Conservation (phyloP, 2,113 vertebrate species). For the Cavia porcellus region DNA sequence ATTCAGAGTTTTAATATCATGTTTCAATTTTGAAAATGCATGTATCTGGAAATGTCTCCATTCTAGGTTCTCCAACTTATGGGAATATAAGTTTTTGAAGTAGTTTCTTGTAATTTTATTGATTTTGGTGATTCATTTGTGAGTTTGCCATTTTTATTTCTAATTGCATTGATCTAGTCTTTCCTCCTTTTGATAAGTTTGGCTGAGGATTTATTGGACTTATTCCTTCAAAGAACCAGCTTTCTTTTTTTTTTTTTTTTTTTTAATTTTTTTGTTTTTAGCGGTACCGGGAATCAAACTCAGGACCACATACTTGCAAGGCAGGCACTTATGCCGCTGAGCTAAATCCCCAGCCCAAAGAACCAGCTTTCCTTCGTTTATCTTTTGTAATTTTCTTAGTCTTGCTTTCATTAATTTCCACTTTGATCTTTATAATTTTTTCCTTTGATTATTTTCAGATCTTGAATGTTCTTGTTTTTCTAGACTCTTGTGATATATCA, state of each 20-base stretch:
- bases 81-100: neutral
- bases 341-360: neutral
- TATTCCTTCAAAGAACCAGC: neutral
- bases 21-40: neutral
- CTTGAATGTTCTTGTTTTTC: neutral
- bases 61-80: neutral
- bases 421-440: neutral
- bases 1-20: neutral
- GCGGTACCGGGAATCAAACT: no score
- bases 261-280: no score
- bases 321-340: no score
- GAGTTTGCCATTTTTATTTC: neutral
- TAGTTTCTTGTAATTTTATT: neutral
- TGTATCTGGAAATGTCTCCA: neutral
- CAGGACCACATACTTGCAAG: no score
- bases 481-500: neutral
- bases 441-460: neutral
- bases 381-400: neutral
- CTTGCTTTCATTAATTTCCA: neutral
- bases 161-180: neutral
- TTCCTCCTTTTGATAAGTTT: neutral
- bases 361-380: neutral
- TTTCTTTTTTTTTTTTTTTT: no score
- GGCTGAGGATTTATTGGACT: neutral
- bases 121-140: neutral